Percentiles rank a stretch among this genome's conserved stretches.
These are phyloP conservation scores for Limnephilus lunatus DNA, from an alignment of 2,888 invertebrate genomes.

Conservation along the genomic window DNA sequence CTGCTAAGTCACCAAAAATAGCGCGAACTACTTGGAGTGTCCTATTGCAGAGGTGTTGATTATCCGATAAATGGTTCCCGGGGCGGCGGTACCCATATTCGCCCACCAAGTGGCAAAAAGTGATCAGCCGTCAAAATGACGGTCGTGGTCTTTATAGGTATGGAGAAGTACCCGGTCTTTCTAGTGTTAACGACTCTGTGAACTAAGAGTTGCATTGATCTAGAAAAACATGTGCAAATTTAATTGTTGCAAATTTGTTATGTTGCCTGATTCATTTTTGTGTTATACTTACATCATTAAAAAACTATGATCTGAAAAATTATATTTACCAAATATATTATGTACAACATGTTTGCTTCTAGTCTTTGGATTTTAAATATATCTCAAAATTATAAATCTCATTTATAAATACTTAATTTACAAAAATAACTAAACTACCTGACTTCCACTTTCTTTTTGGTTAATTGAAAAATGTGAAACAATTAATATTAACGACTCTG, in stretches of 20 bases:
- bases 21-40: too few species aligned
- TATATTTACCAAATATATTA: background rate
- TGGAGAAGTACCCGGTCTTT: too few species aligned
- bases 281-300: background rate
- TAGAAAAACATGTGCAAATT: background rate
- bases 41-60: too few species aligned
- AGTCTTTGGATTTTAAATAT: background rate
- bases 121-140: too few species aligned
- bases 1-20: too few species aligned
- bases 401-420: background rate
- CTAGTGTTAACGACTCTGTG: background rate
- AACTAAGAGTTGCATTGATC: background rate
- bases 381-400: background rate
- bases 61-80: too few species aligned
- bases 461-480: background rate
- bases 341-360: background rate
- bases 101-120: too few species aligned
- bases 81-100: too few species aligned
- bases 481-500: background rate
- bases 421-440: background rate
- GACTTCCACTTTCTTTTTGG: background rate
- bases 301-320: background rate
- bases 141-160: too few species aligned
- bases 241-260: too few species aligned
- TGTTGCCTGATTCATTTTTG: background rate